A percentile compares a stretch with the other conserved stretches of the same genome.
phyloP scores from a whole-genome alignment of 2,888 invertebrate genomes.

The Spisula subtruncata region DNA sequence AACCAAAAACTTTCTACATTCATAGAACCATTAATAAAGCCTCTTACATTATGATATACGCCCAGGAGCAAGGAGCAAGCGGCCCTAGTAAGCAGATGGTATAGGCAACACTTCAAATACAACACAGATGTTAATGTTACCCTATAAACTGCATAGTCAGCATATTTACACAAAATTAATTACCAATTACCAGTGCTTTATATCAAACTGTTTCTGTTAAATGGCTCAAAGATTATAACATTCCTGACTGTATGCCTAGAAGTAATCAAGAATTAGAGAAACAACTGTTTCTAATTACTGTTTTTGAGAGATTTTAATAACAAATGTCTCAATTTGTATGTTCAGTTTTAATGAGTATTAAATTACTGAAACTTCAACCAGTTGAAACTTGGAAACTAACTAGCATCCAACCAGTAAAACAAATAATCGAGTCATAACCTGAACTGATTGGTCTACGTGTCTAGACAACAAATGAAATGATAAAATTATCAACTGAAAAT shows the following conservation, averaged over 20 bases:
- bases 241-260: too few species aligned
- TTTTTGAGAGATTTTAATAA: background rate
- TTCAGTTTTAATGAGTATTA: background rate
- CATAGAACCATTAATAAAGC: background rate
- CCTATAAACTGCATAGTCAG: background rate
- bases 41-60: background rate
- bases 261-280: too few species aligned
- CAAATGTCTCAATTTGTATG: background rate
- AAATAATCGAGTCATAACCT: too few species aligned
- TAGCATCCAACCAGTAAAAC: too few species aligned
- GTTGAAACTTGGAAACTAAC: background rate
- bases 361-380: background rate
- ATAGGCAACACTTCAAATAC: background rate
- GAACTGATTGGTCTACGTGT: too few species aligned
- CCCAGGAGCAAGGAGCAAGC: background rate
- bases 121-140: background rate
- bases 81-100: too few species aligned
- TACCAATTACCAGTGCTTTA: too few species aligned
- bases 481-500: too few species aligned
- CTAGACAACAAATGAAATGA: too few species aligned
- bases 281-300: too few species aligned
- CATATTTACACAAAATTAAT: background rate
- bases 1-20: background rate
- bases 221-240: too few species aligned
- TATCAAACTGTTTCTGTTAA: too few species aligned